Conservation (phyloP, 2,113 vertebrate genomes). For the Ceyx cyanopectus region DNA sequence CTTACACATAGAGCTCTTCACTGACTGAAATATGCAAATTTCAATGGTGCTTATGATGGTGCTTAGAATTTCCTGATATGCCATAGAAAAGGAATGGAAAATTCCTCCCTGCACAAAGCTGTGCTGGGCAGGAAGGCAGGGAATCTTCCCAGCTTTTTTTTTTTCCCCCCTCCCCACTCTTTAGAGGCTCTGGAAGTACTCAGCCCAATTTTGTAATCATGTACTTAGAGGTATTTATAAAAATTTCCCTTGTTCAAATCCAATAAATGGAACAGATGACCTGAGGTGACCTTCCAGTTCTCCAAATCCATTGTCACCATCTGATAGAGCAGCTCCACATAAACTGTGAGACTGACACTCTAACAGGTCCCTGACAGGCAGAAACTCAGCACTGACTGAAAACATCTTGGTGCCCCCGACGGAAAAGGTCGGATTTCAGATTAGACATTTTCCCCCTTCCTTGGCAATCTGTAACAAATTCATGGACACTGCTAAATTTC, state of each 20-base stretch:
- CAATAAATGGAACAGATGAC: neutral
- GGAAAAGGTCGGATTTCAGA: conserved; percentile 42
- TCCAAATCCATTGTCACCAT: neutral
- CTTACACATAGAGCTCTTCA: neutral
- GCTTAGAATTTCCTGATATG: neutral
- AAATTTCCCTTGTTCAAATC: conserved; percentile 51
- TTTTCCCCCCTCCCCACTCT: neutral
- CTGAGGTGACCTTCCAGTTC: conserved; percentile 17
- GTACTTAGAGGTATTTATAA: conserved; percentile 18
- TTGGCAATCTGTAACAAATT: conserved; percentile 44
- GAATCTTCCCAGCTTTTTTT: neutral
- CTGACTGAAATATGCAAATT: neutral
- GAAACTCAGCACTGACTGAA: conserved; percentile 21
- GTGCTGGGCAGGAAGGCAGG: neutral
- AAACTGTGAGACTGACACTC: conserved; percentile 34
- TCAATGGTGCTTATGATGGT: neutral
- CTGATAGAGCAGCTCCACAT: neutral
- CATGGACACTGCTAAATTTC: conserved; percentile 34
- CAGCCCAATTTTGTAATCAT: conserved; percentile 22
- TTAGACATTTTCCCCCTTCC: conserved; percentile 25
- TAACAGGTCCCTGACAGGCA: neutral
- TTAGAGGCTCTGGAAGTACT: conserved; percentile 11
- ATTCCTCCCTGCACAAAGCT: neutral
- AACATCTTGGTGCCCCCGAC: conserved; percentile 23
- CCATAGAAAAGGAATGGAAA: neutral